A percentile compares a stretch with the other conserved stretches of the same genome.
Conservation (phyloP, 2,113 vertebrate genomes). For the Labeo rohita region DNA sequence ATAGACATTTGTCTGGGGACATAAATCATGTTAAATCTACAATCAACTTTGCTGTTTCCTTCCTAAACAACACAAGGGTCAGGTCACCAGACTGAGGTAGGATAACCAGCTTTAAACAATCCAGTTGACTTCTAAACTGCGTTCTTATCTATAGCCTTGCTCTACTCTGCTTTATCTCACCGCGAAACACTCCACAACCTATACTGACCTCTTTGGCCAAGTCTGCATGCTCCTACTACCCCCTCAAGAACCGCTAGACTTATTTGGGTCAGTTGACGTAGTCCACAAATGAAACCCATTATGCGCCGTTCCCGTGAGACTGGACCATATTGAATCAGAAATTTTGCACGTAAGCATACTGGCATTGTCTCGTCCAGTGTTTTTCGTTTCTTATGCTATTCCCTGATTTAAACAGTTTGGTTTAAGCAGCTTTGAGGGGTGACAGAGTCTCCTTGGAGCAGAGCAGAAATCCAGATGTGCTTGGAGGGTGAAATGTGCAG, state of each 20-base stretch:
- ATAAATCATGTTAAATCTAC: slow-evolving; percentile 8
- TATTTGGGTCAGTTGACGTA: slow-evolving; percentile 38
- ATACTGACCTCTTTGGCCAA: slow-evolving; percentile 29
- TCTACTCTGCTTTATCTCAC: slow-evolving; percentile 28
- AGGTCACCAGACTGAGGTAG: slow-evolving; percentile 9
- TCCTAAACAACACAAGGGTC: slow-evolving; percentile 16
- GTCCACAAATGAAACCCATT: slow-evolving; percentile 22
- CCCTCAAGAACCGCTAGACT: slow-evolving; percentile 15
- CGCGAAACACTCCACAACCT: neutral
- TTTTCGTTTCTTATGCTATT: slow-evolving; percentile 21
- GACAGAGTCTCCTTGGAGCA: neutral
- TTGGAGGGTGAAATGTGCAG: slow-evolving; percentile 20
- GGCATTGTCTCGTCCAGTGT: slow-evolving; percentile 9
- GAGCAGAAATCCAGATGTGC: slow-evolving; percentile 33
- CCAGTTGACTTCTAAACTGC: slow-evolving; percentile 5
- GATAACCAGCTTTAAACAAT: slow-evolving; percentile 25
- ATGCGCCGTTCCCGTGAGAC: slow-evolving; percentile 28
- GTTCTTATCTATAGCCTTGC: slow-evolving; percentile 29
- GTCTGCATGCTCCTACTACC: neutral
- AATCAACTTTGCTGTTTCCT: slow-evolving; percentile 38
- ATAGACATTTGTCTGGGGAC: neutral
- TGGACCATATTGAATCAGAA: slow-evolving; percentile 11
- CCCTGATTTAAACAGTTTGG: slow-evolving; percentile 35
- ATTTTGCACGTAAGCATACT: slow-evolving; percentile 24
- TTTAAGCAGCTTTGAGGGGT: slow-evolving; percentile 27